phyloP scores from a whole-genome alignment of 2,888 invertebrate genomes.

The Spialia ferax region DNA sequence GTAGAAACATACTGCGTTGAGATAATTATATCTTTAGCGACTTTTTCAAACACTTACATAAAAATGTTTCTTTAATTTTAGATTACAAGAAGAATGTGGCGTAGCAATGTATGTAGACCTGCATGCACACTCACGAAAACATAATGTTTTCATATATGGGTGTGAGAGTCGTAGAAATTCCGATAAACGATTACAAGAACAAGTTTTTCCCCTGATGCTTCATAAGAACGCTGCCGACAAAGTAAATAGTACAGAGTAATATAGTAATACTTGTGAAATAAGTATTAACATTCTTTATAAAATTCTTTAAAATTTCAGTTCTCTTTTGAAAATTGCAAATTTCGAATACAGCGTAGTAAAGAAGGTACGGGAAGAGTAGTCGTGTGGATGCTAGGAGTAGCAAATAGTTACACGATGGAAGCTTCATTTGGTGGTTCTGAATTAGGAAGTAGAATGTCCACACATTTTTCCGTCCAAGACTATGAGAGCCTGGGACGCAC shows the following conservation, averaged over 20 bases:
- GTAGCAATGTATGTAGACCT: constrained; percentile 97
- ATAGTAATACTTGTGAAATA: not conserved
- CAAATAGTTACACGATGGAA: constrained; percentile 98
- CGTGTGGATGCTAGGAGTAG: constrained; percentile 97
- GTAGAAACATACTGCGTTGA: constrained; percentile 63
- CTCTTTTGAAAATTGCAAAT: constrained; percentile 97
- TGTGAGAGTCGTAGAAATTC: constrained; percentile 95
- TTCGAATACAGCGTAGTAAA: constrained; percentile 96
- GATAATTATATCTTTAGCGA: not conserved
- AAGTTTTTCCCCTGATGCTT: constrained; percentile 97
- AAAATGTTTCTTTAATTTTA: constrained; percentile 55
- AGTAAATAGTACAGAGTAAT: constrained; percentile 73
- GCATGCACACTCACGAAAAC: constrained; percentile 97
- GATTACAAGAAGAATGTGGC: constrained; percentile 96
- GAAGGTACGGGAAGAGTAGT: constrained; percentile 98
- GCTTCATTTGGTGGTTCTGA: constrained; percentile 97
- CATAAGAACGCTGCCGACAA: constrained; percentile 97
- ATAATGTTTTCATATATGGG: constrained; percentile 98
- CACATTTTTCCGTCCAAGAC: constrained; percentile 93
- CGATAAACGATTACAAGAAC: constrained; percentile 94
- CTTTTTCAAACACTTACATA: not conserved
- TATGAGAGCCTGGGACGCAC: constrained; percentile 92
- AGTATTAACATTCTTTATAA: not conserved
- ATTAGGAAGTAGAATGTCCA: constrained; percentile 92
- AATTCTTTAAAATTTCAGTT: constrained; percentile 87